Percentiles rank a stretch among this genome's conserved stretches.
These are phyloP conservation scores for Micromesistius poutassou DNA, from an alignment of 2,797 vertebrate species.

Conservation along the genomic window DNA sequence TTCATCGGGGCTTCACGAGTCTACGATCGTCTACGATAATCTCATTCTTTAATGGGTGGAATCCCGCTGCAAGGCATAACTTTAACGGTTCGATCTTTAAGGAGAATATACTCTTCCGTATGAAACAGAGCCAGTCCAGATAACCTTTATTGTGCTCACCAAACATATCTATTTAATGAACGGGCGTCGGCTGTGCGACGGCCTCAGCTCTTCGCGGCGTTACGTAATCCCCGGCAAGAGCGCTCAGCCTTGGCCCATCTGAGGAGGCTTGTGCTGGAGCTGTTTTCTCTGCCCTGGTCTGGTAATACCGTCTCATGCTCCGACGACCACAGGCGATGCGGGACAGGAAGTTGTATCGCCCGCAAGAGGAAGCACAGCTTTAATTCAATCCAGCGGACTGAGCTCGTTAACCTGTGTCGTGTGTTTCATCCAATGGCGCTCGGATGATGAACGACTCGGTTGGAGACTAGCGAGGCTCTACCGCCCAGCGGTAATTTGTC, in stretches of 20 bases:
- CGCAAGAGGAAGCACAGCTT: conserved; percentile 1
- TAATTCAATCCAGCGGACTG: conserved; percentile 34
- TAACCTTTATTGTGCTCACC: too few species aligned
- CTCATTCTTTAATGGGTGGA: not conserved
- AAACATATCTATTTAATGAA: not conserved
- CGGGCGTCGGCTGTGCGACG: not conserved
- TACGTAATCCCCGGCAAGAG: not conserved
- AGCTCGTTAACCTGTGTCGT: conserved; percentile 41
- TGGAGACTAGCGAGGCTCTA: conserved; percentile 29
- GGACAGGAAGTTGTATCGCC: not conserved
- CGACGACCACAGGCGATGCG: too few species aligned
- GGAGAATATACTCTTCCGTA: too few species aligned
- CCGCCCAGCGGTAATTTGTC: conserved; percentile 28
- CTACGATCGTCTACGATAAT: not conserved
- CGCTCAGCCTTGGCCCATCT: too few species aligned
- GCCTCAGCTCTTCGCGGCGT: not conserved
- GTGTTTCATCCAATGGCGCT: conserved; percentile 41
- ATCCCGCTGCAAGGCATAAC: not conserved
- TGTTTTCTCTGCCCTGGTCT: not conserved
- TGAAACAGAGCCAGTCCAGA: too few species aligned
- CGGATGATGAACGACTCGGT: conserved; percentile 47
- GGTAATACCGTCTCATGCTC: not conserved
- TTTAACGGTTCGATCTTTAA: not conserved
- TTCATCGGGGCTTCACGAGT: not conserved
- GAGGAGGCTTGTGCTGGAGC: not conserved